Base-by-base conservation (phyloP, 2,113 vertebrate species). In the Rostratula benghalensis region DNA sequence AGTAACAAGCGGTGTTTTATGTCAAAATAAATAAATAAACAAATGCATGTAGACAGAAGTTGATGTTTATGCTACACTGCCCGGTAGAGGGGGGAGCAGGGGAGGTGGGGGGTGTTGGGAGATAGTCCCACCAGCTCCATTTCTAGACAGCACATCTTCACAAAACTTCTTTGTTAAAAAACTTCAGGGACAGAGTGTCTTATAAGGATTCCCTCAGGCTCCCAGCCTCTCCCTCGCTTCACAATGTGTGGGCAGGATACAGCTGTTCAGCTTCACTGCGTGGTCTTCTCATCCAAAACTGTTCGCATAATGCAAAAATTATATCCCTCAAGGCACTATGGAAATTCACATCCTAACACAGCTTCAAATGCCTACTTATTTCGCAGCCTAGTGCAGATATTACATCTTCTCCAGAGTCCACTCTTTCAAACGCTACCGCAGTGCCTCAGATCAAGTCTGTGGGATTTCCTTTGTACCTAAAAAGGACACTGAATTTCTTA, bases 171-270 rank as follows among this genome's bases (percentile, higher is more conserved):
- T 92, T 95, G 86, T 73, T 89, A 77, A 37, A 69, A 90, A 96
- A 91, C 87, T 94, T 95, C 61, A 73, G 92, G 92, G 87, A 94
- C 86, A 73, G 0, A 0, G 57, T 65, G 73, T 89, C 86, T 93
- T 68, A 57, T 11, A 27, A 87, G 86, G 89, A 92, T 93, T 92
- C 96, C 95, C 96, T 79, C 3, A 0, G 94, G 96, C 96, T 89
- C 31, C 80, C 57, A 69, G 80, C 86, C 96, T 96, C 90, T 96
- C 95, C 92, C 90, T 96, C 8, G 1, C 83, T 89, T 96, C 96
- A 27, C 65, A 30, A 89, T 96, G 92, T 93, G 95, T 97, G 95
- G 94, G 94, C 95, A 96, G 92, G 96, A 96, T 94, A 96, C 95
- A 96, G 94, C 96, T 95, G 96, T 92, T 95, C 95, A 76, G 77